Base-by-base conservation (phyloP, 2,797 vertebrate genomes). In the Pogoniulus pusillus region DNA sequence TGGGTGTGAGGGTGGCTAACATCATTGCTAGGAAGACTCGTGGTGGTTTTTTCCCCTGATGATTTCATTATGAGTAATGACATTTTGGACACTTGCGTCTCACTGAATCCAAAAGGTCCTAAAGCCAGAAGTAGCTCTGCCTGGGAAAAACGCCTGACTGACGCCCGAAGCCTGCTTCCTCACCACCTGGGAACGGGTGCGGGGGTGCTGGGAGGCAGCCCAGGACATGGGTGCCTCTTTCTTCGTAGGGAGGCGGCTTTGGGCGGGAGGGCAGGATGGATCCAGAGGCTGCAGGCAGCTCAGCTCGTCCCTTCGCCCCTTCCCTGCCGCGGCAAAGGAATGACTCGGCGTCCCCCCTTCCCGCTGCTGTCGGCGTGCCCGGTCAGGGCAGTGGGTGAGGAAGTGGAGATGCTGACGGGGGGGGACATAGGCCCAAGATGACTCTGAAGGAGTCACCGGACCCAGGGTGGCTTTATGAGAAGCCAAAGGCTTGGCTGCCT, bases 311-410 rank as follows among this genome's bases (percentile, higher is more conserved):
- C 45, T 20, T 55, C 27, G 12, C 37, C 37, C 27, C n/a, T 7
- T 34, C 34, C 34, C 34, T 1, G 57, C 1, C 4, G 14, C 7
- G 26, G 35, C 41, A 26, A 14, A 19, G 0, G 26, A 35, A 13
- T 1, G 16, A 34, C 6, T 12, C 15, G 17, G 34, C 12, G 6
- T 4, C 19, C 7, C 10, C 7, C 24, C 26, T 26, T 19, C 35
- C 7, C 19, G 0, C 39, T 4, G 32, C 54, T 5, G 30, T 3
- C 7, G n/a, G 39, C 2, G 1, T 3, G 41, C 34, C 69, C 16
- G 2, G 18, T 49, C 5, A 6, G 18, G 45, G 29, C 30, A 18
- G 17, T 2, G 55, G 17, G 19, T 12, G 49, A 23, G n/a, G n/a
- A 5, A 53, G 13, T 2, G 60, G 43, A 8, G n/a, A 10, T 27